Evolutionary conservation across 1,140 invertebrate genomes (phyloP), one percentile per base, ranked within the genome.

Genomic region (Zaprionus inermis): DNA sequence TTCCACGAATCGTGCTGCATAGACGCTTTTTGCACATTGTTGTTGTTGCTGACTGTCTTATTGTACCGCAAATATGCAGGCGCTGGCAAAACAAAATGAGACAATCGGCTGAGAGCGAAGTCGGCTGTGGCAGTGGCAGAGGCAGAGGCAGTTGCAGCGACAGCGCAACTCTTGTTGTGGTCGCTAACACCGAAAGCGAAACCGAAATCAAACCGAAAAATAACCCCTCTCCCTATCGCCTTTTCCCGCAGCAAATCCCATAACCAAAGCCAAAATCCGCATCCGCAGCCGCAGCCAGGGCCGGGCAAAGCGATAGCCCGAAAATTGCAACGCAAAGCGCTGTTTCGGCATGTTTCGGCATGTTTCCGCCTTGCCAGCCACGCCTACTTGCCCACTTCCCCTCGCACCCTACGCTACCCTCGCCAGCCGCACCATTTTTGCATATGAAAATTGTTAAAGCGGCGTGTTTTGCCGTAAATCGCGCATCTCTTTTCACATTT

Each of bases 1-100:
- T 81, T 81, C 60, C 75, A 81, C 69, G 44, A 73, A 64, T 52
- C 57, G 24, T 58, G 66, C 34, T 57, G 22, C 44, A 59, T 49
- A 51, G 14, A 60, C 28, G 16, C 38, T 16, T 61, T 55, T 56
- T 44, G 12, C 36, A 56, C 54, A 28, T 36, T 20, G 18, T 49
- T 24, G 16, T 32, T 20, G 20, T 7, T 41, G 55, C 38, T 64
- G 81, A 69, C 69, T 74, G 65, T 75, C 80, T 88, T 89, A 89
- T 84, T 89, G 80, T 80, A 89, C 80, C 84, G 70, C 80, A 89
- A 89, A 88, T 80, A 79, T 82, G 79, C 73, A 77, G 49, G 79
- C 77, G 76, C 57, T 71, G 58, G 76, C 79, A 69, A 73, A 88
- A 88, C 72, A 72, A 78, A 85, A 63, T 67, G 24, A 22, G 51